These are phyloP conservation scores for Myodes glareolus DNA, from an alignment of 2,113 vertebrate genomes.

Conservation along the genomic window DNA sequence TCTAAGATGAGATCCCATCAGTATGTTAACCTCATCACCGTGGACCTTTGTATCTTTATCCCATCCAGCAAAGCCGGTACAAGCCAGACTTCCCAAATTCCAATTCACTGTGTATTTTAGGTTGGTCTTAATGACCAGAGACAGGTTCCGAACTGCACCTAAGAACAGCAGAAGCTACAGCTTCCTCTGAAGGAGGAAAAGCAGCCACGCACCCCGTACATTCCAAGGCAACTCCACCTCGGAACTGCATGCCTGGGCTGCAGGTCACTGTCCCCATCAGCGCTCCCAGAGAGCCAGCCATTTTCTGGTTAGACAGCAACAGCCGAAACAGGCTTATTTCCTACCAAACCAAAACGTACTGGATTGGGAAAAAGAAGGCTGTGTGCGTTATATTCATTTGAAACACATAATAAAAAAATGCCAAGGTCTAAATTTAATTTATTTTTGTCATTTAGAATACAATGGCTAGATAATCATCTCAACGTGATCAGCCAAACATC, in stretches of 20 bases:
- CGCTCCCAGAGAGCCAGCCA: slow-evolving; percentile 80
- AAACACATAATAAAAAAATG: slow-evolving; percentile 91
- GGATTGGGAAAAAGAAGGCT: slow-evolving; percentile 79
- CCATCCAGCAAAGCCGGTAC: slow-evolving; percentile 13
- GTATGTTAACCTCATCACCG: background rate
- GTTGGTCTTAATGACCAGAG: background rate
- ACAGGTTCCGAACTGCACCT: background rate
- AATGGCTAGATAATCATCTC: slow-evolving; percentile 98
- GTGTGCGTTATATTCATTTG: slow-evolving; percentile 89
- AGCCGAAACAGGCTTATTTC: slow-evolving; percentile 80
- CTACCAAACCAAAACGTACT: slow-evolving; percentile 80
- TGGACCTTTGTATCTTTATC: slow-evolving; percentile 40
- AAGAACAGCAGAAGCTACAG: background rate
- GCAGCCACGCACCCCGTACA: background rate
- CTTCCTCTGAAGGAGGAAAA: slow-evolving; percentile 29
- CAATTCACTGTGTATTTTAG: background rate
- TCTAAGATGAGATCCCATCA: background rate
- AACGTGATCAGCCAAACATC: slow-evolving; percentile 99
- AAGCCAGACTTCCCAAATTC: slow-evolving; percentile 56
- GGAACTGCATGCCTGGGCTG: slow-evolving; percentile 54
- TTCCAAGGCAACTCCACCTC: slow-evolving; percentile 48
- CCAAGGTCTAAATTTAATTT: slow-evolving; percentile 97
- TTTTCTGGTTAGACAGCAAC: slow-evolving; percentile 78
- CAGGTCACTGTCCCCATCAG: slow-evolving; percentile 71
- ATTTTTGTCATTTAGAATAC: slow-evolving; percentile 99